A percentile compares a stretch with the other conserved stretches of the same genome.
phyloP scores from a whole-genome alignment of 2,797 vertebrate genomes.

The Antennarius maculatus region DNA sequence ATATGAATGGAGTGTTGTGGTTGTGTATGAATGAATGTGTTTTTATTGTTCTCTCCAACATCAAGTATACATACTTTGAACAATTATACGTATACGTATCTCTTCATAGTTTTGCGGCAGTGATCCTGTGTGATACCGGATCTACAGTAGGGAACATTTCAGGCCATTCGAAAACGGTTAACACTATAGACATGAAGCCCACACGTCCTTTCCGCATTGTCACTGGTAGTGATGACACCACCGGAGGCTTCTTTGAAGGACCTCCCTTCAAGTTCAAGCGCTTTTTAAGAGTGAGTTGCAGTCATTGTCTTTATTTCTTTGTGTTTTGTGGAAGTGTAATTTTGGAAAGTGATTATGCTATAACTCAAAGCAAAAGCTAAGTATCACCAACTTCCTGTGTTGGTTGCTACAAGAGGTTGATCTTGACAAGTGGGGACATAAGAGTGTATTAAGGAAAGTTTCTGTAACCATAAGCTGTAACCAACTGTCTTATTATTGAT shows the following conservation, averaged over 20 bases:
- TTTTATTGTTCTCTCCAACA: not conserved
- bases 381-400: not conserved
- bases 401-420: not conserved
- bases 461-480: not conserved
- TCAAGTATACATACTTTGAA: not conserved
- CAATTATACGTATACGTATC: constrained; percentile 1
- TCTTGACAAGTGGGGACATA: not conserved
- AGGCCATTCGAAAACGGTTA: constrained; percentile 92
- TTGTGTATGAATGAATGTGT: not conserved
- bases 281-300: constrained; percentile 85
- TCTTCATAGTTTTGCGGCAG: constrained; percentile 86
- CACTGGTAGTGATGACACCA: constrained; percentile 90
- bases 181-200: constrained; percentile 93
- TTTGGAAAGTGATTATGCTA: not conserved
- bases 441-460: not conserved
- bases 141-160: constrained; percentile 91
- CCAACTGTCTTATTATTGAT: not conserved
- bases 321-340: not conserved
- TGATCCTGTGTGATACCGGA: constrained; percentile 95
- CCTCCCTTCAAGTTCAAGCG: constrained; percentile 96
- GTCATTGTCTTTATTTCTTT: not conserved
- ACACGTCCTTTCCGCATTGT: constrained; percentile 89
- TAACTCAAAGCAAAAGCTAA: not conserved
- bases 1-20: not conserved
- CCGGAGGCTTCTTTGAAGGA: constrained; percentile 88